A percentile compares a stretch with the other conserved stretches of the same genome.
phyloP scores from a whole-genome alignment of 2,888 invertebrate genomes.

The Leptura quadrifasciata region DNA sequence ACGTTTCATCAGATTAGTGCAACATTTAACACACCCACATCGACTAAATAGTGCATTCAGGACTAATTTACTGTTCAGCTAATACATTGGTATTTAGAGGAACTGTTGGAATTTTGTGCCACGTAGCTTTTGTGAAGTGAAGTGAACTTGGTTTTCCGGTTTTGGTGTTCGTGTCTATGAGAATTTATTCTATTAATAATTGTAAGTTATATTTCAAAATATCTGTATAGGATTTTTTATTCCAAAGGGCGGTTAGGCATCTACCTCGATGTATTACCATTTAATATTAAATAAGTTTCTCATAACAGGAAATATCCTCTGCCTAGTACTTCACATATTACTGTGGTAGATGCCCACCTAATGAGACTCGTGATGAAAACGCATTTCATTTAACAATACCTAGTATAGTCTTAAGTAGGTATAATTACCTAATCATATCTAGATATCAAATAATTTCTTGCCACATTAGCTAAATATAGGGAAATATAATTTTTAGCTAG shows the following conservation, averaged over 20 bases:
- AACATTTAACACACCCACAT: slow-evolving; percentile 1
- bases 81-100: background rate
- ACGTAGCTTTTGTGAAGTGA: slow-evolving; percentile 34
- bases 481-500: too few relatives aligned
- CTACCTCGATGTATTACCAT: background rate
- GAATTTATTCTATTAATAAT: background rate
- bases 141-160: slow-evolving; percentile 28
- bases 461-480: too few relatives aligned
- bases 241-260: background rate
- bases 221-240: background rate
- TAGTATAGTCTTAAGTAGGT: too few relatives aligned
- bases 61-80: background rate
- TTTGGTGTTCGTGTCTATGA: slow-evolving; percentile 25
- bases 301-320: background rate
- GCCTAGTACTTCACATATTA: background rate
- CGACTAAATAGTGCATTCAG: slow-evolving; percentile 5
- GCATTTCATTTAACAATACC: too few relatives aligned
- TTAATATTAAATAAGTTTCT: background rate
- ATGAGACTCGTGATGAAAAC: too few relatives aligned
- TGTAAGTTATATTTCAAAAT: slow-evolving; percentile 16
- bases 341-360: too few relatives aligned
- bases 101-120: slow-evolving; percentile 28
- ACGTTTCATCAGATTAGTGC: slow-evolving; percentile 2
- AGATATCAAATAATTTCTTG: too few relatives aligned
- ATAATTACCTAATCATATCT: too few relatives aligned